These are phyloP conservation scores for Odiellus spinosus DNA, from an alignment of 2,888 invertebrate species.

Conservation along the genomic window DNA sequence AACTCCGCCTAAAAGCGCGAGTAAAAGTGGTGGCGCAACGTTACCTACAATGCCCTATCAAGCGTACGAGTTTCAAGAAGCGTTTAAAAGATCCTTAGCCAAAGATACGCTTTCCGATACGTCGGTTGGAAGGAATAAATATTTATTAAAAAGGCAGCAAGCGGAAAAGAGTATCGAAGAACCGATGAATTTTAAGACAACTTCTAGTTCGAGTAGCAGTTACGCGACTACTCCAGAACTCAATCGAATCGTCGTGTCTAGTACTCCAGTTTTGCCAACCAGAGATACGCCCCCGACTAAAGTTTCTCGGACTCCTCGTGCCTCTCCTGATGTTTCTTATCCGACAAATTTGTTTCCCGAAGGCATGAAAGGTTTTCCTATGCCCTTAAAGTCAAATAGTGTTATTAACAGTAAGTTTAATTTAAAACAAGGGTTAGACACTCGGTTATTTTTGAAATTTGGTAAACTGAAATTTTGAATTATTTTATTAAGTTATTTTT, in stretches of 20 bases:
- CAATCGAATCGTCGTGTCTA: neutral
- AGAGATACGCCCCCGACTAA: neutral
- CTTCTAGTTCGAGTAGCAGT: neutral
- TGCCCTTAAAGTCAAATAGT: constrained; percentile 3
- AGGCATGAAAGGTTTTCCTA: constrained; percentile 19
- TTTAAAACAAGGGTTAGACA: no score
- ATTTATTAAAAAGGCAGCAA: neutral
- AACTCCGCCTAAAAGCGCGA: neutral
- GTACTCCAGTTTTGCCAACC: neutral
- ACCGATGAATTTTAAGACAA: neutral
- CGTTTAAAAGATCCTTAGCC: constrained; percentile 1
- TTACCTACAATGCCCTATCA: neutral
- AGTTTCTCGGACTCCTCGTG: neutral
- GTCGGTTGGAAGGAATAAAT: neutral
- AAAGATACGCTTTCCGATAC: neutral
- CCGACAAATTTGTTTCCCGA: constrained; percentile 4
- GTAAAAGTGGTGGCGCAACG: neutral
- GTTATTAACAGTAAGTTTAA: no score
- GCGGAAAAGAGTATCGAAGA: neutral
- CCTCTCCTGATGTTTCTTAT: neutral
- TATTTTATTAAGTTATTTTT: no score
- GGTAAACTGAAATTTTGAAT: no score
- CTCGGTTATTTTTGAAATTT: no score
- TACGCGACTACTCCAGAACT: neutral
- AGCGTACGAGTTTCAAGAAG: constrained; percentile 1